Evolutionary conservation across 2,113 vertebrate species (phyloP).

Genomic region (Psilopogon haemacephalus): DNA sequence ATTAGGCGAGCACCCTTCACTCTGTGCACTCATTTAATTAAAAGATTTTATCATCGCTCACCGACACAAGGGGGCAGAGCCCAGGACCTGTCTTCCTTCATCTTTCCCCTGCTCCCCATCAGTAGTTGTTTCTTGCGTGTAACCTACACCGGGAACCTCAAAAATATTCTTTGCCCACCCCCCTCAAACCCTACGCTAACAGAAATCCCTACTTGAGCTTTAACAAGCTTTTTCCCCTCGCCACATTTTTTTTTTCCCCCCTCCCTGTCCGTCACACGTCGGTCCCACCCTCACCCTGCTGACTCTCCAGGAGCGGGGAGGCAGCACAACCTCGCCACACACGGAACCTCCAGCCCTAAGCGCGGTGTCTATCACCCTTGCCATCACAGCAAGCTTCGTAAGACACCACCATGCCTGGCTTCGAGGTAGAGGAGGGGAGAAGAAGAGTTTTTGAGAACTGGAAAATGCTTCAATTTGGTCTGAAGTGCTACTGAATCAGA

Average conservation of each 20-base stretch:
- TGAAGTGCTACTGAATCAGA: fast-evolving
- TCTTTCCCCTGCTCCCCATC: not conserved
- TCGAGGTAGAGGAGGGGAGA: fast-evolving
- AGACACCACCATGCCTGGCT: not conserved
- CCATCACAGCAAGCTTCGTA: not conserved
- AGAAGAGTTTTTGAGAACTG: not conserved
- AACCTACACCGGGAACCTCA: not conserved
- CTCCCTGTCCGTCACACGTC: not conserved
- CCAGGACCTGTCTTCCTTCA: not conserved
- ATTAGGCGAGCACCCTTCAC: constrained; percentile 52
- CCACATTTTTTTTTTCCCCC: not conserved
- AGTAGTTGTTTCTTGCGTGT: not conserved
- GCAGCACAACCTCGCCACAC: fast-evolving
- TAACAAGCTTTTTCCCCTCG: not conserved
- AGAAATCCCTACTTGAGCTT: not conserved
- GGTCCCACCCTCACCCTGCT: not conserved
- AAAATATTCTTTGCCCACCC: not conserved
- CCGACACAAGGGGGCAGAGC: constrained; percentile 67
- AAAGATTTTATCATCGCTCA: constrained; percentile 40
- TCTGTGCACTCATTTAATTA: constrained; percentile 70
- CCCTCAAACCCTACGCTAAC: not conserved
- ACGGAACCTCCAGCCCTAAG: fast-evolving
- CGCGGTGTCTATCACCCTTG: not conserved
- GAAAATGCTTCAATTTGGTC: not conserved
- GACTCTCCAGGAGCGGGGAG: not conserved